Evolutionary conservation across 2,113 vertebrate species (phyloP), one percentile per base, ranked within the genome.

Genomic region (Apistogramma diplotaenia): DNA sequence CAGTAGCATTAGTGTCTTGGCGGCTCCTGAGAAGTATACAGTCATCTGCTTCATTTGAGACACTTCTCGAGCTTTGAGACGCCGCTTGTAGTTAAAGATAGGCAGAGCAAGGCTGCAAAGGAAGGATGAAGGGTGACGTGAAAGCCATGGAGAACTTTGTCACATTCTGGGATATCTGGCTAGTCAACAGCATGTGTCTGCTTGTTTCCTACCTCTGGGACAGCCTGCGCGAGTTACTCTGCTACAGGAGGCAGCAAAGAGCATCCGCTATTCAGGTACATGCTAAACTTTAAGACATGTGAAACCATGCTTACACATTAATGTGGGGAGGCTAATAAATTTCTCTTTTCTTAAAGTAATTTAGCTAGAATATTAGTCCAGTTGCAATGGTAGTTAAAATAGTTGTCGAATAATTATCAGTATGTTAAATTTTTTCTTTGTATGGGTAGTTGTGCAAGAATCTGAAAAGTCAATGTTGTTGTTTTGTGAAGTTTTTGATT

Each of bases 201-300:
- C 91, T 96, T 78, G 95, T 94, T 27, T 96, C 95, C 0, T 94
- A 95, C 86, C 78, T 98, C 74, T 97, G 97, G 96, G 85, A 78
- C 27, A 86, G 90, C 53, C 72, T 98, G 79, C 94, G 93, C 91
- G 94, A 90, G 79, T 78, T 95, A 82, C 92, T 96, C 87, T 94
- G 87, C 73, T 91, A 72, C 87, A 90, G 94, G 92, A 94, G 93
- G 85, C 95, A 91, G 86, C 90, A 85, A 83, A 91, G 92, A 92
- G 90, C 91, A 53, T 81, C 94, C 89, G 92, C 92, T 29, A 19
- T 78, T 61, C 95, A 98, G 98, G 98, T 99, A 97, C 82, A 96
- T 97, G 97, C 6, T 61, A 8, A 3, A 15, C 8, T 54, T 3
- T 65, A 62, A 61, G 27, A 88, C 53, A 51, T 73, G 15, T 77